These are phyloP conservation scores for Narcine bancroftii DNA, from an alignment of 2,113 vertebrate species.

Conservation along the genomic window DNA sequence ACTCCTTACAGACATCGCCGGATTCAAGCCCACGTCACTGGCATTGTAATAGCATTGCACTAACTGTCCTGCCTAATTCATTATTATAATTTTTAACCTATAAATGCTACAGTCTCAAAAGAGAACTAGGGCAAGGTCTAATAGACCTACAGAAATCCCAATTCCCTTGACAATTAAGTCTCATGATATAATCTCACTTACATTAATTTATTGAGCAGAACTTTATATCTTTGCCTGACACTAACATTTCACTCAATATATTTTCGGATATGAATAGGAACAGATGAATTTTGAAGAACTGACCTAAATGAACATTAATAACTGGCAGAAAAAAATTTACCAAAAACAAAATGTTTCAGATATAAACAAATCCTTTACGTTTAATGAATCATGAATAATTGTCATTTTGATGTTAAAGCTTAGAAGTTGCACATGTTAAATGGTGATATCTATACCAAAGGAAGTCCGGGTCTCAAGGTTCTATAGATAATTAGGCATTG, in stretches of 20 bases:
- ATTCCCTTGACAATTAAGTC: not conserved
- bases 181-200: not conserved
- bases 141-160: not conserved
- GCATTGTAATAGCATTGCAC: too few relatives aligned
- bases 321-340: not conserved
- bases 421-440: not conserved
- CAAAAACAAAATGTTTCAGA: not conserved
- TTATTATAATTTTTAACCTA: too few relatives aligned
- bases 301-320: not conserved
- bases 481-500: too few relatives aligned
- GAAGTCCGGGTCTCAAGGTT: too few relatives aligned
- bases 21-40: too few relatives aligned
- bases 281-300: not conserved
- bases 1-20: too few relatives aligned
- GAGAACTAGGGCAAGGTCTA: too few relatives aligned
- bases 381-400: not conserved
- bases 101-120: too few relatives aligned
- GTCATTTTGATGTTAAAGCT: not conserved
- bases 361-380: not conserved
- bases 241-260: not conserved
- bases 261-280: not conserved
- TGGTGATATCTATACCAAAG: not conserved
- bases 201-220: not conserved
- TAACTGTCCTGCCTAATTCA: too few relatives aligned
- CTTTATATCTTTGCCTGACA: not conserved